Base-by-base conservation (phyloP, 2,797 vertebrate genomes). In the Todus mexicanus region DNA sequence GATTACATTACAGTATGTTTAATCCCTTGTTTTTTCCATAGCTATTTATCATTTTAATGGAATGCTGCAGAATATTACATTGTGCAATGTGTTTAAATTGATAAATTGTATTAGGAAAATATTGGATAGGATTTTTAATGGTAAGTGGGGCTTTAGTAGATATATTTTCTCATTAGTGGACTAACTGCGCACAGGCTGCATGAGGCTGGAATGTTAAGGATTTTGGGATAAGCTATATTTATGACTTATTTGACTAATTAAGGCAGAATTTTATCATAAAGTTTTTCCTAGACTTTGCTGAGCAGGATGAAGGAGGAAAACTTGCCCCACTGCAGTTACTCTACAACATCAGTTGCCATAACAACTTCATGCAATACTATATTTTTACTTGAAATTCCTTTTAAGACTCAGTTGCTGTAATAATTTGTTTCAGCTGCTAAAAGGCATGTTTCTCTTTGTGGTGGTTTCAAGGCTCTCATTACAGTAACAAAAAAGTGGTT, bases 301-400 rank as follows among this genome's bases (percentile, higher is more conserved):
- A 95, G 90, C 92, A 94, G 95, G 96, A 96, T 96, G 90, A 97
- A 96, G 97, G 94, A 97, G 96, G 95, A 96, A 95, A 97, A 97
- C 96, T 98, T 97, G 94, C 97, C 96, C 97, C 96, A 96, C 93
- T 97, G 94, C 93, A 96, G 97, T 97, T 97, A 97, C 97, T 97
- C 97, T 94, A 97, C 95, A 97, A 96, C 97, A 96, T 97, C 97
- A 97, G 98, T 98, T 98, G 97, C 98, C 97, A 98, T 98, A 98
- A 98, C 97, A 98, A 98, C 97, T 97, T 97, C 96, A 93, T 97
- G 96, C 93, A 97, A 98, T 96, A 97, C 97, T 97, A 97, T 98
- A 97, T 98, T 98, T 98, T 98, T 91, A 96, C 97, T 97, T 96
- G 96, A 97, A 97, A 97, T 97, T 97, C 97, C 97, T 98, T 98